Base-by-base conservation (phyloP, 2,797 vertebrate genomes). In the Catamblyrhynchus diadema region DNA sequence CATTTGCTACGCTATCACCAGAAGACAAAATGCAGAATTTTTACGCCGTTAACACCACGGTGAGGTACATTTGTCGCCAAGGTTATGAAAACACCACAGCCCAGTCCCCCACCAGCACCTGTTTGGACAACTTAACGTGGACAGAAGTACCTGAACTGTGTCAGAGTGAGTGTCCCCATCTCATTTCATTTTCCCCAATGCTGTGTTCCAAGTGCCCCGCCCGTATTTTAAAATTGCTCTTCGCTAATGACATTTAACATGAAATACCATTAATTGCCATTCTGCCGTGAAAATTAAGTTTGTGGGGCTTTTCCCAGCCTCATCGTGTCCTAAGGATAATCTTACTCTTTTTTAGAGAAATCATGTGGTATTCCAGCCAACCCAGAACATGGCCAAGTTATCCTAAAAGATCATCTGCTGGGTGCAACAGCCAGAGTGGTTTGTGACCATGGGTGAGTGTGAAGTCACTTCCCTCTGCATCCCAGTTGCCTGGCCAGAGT, bases 371-470 rank as follows among this genome's bases (percentile, higher is more conserved):
- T 82, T 61, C 96, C 96, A 50, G 22, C 69, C 59, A 50, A 70
- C 14, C 94, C 93, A 61, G 87, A 94, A 6, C 89, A 95, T 0
- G 94, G 96, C 35, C 61, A 45, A 57, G 79, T 95, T 14, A 12
- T 53, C 13, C 1, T 15, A 42, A 10, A 15, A 0, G 14, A 51
- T 39, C 13, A 60, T 6, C 48, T 33, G 10, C 37, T 94, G 0
- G 56, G 79, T 9, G 35, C 27, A 13, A 82, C 1, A 30, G 96
- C 91, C 53, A 8, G 0, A 0, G 94, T 96, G 6, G 45, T 93
- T 57, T 96, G 96, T 94, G 25, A 96, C 45, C 57, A 0, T 2
- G 96, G 96, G 95, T 96, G 89, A 96, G 96, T 87, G 56, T 24
- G 67, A 47, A 20, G 59, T 23, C 27, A 17, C 27, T 65, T 39